Conservation (phyloP, 2,888 invertebrate species). For the Sarcophaga rosellei region DNA sequence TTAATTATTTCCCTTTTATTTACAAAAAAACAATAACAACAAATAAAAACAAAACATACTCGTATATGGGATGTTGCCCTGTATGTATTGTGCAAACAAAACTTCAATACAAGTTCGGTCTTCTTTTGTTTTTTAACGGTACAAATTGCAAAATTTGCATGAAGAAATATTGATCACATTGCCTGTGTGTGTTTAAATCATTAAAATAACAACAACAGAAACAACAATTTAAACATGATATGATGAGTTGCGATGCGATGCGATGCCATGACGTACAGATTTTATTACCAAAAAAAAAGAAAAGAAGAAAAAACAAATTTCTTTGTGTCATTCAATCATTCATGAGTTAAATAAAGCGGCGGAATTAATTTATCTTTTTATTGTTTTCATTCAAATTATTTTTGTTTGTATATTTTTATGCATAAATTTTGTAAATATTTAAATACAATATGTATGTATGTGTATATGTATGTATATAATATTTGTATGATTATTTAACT, state of each 20-base stretch:
- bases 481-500: no score
- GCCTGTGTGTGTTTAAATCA: neutral
- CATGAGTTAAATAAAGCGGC: no score
- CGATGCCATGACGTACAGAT: neutral
- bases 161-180: neutral
- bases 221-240: no score
- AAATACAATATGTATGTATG: no score
- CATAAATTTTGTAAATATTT: no score
- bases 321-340: neutral
- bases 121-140: conserved; percentile 27
- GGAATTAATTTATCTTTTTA: no score
- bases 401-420: no score
- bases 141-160: conserved; percentile 58
- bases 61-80: neutral
- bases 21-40: neutral
- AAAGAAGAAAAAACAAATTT: neutral
- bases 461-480: no score
- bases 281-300: neutral
- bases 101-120: neutral
- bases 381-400: no score
- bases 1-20: neutral
- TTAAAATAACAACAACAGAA: neutral
- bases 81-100: neutral
- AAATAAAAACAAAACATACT: neutral
- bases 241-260: no score